Evolutionary conservation across 1,140 invertebrate species (phyloP).

Genomic region (Cryptotermes secundus): DNA sequence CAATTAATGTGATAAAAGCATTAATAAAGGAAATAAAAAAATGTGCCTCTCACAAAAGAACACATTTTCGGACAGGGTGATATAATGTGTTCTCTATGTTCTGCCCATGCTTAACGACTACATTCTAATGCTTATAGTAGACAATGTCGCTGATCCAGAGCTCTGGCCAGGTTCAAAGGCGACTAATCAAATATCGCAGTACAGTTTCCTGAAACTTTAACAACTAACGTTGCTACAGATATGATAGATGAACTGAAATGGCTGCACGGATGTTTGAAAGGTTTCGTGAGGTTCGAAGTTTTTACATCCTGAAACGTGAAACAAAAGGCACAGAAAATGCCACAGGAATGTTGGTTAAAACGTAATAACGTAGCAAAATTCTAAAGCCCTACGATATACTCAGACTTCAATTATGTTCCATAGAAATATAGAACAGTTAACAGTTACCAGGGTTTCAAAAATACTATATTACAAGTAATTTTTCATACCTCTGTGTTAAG

Average conservation of each 20-base stretch:
- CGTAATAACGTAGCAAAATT: neutral
- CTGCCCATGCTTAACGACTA: neutral
- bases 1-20: no score
- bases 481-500: no score
- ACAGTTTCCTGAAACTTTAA: neutral
- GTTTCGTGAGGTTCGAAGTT: neutral
- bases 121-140: neutral
- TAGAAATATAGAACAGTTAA: no score
- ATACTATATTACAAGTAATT: no score
- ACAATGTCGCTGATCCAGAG: neutral
- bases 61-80: neutral
- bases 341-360: neutral
- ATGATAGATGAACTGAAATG: neutral
- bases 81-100: neutral
- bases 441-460: no score
- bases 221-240: neutral
- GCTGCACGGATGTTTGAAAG: neutral
- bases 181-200: neutral
- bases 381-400: no score
- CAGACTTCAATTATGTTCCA: no score
- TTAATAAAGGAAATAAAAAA: no score
- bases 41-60: neutral
- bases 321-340: neutral
- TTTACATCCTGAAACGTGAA: neutral
- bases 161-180: neutral